These are phyloP conservation scores for Acanthoscelides obtectus DNA, from an alignment of 2,888 invertebrate genomes.

Conservation along the genomic window DNA sequence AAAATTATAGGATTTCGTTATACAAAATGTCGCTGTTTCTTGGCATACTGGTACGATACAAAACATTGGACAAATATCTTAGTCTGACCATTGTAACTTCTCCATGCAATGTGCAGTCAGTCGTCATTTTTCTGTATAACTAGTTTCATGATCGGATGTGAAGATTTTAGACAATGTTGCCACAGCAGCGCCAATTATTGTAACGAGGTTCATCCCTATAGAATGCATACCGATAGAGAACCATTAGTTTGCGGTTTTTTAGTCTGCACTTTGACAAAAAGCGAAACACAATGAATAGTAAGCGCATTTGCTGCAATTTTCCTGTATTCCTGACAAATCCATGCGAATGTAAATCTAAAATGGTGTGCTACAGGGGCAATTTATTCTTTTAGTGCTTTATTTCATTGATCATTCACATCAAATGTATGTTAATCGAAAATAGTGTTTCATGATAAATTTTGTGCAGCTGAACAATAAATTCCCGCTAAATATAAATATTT, in stretches of 20 bases:
- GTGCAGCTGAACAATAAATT: background rate
- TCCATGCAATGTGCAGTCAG: too few relatives aligned
- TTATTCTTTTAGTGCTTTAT: background rate
- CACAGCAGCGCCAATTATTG: too few relatives aligned
- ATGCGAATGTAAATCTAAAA: background rate
- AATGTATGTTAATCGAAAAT: background rate
- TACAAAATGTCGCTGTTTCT: too few relatives aligned
- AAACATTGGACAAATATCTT: too few relatives aligned
- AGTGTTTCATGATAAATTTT: background rate
- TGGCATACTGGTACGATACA: too few relatives aligned
- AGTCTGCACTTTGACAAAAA: background rate
- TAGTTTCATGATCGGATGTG: too few relatives aligned
- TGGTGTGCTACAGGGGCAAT: background rate
- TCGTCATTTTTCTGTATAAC: too few relatives aligned
- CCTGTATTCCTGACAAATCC: background rate
- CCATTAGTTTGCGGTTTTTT: background rate
- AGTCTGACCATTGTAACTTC: too few relatives aligned
- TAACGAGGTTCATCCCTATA: too few relatives aligned
- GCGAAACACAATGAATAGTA: background rate
- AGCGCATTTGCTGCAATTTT: background rate
- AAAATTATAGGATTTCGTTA: too few relatives aligned
- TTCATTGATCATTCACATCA: background rate
- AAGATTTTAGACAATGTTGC: too few relatives aligned
- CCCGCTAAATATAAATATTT: background rate
- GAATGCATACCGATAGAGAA: background rate